Base-by-base conservation (phyloP, 2,113 vertebrate species). In the Syrmaticus mikado region DNA sequence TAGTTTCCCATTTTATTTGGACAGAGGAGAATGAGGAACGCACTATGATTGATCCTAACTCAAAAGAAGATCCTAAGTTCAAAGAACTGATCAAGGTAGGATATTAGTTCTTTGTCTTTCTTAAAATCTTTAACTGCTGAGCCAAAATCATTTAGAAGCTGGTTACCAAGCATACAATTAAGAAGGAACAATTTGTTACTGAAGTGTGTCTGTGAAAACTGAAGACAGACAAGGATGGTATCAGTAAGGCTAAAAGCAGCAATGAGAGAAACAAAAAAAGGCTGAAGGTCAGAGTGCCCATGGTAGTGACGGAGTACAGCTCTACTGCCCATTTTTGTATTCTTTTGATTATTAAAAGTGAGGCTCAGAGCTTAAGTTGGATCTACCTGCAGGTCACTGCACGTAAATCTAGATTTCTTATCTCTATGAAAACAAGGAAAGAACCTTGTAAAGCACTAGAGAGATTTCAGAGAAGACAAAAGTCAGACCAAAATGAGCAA, bases 11-110 rank as follows among this genome's bases (percentile, higher is more conserved):
- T 96, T 91, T 73, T 92, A 7, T 67, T 86, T 82, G 25, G 13
- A n/a, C 98, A 99, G 99, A 99, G 96, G 99, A 99, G 95, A 99
- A 99, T 28, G 99, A 99, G 40, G 99, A 99, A 24, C 98, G 99
- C 70, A 98, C 97, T 3, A 99, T 99, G 98, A 97, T 99, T 11
- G 99, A 99, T 92, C 99, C 99, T 19, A 98, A 97, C 40, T 99
- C 99, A 6, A 98, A 98, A 94, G 99, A 99, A 11, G 98, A 98
- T 77, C 97, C 98, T 67, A 99, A 98, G 82, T 99, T 99, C 95
- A 99, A 99, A 98, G 99, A 99, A 43, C 98, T 99, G 30, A 97
- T 99, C 89, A 99, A 99, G 98, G 99, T 99, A 97, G 74, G 96
- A 71, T 45, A 72, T 73, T 5, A 20, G 6, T 50, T 1, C 67